Conservation (phyloP, 2,113 vertebrate genomes). For the Stegastes partitus region DNA sequence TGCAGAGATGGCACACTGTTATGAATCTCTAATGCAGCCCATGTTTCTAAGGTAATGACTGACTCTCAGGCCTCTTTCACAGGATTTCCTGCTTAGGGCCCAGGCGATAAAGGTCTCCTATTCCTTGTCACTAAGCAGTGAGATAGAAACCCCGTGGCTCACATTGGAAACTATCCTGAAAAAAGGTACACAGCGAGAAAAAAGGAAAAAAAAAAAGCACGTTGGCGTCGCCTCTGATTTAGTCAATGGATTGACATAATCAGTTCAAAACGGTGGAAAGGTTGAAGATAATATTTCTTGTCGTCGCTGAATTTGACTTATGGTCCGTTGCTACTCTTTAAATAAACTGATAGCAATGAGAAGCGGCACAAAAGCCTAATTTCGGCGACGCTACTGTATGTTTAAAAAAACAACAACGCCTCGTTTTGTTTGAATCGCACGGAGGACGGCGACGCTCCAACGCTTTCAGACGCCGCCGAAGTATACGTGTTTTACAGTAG, state of each 20-base stretch:
- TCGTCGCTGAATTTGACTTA: slow-evolving; percentile 50
- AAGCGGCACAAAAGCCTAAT: slow-evolving; percentile 20
- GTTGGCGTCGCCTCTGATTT: slow-evolving; percentile 42
- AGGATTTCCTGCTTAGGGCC: slow-evolving; percentile 69
- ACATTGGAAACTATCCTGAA: slow-evolving; percentile 50
- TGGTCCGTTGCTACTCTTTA: slow-evolving; percentile 19
- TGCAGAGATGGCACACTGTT: slow-evolving; percentile 80
- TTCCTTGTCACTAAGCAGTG: slow-evolving; percentile 73
- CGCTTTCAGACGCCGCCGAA: slow-evolving; percentile 26
- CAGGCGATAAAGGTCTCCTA: slow-evolving; percentile 63
- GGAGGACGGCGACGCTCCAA: slow-evolving; percentile 13
- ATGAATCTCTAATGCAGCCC: slow-evolving; percentile 81
- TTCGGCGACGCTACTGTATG: neutral
- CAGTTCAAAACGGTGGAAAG: slow-evolving; percentile 36
- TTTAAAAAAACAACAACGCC: slow-evolving; percentile 34
- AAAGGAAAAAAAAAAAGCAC: slow-evolving; percentile 6
- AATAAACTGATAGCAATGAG: slow-evolving; percentile 30
- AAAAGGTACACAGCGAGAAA: slow-evolving; percentile 26
- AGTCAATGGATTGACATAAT: slow-evolving; percentile 53
- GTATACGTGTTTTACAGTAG: slow-evolving; percentile 35
- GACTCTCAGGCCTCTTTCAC: slow-evolving; percentile 76
- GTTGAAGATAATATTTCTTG: slow-evolving; percentile 39
- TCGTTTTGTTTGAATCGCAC: slow-evolving; percentile 20
- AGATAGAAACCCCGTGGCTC: slow-evolving; percentile 67
- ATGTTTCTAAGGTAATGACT: slow-evolving; percentile 80